phyloP scores from a whole-genome alignment of 2,888 invertebrate species.

The Altica lythri region DNA sequence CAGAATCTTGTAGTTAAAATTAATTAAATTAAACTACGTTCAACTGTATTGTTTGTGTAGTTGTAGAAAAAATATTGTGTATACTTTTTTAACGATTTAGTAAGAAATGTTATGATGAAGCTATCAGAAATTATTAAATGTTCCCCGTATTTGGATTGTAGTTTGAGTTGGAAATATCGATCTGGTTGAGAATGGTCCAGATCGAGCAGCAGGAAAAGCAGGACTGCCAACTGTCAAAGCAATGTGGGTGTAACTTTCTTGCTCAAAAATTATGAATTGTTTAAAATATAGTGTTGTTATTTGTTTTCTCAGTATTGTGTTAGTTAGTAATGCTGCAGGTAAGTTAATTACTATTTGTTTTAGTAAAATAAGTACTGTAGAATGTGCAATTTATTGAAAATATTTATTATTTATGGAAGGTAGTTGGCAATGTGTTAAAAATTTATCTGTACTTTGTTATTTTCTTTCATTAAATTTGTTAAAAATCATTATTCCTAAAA shows the following conservation, averaged over 20 bases:
- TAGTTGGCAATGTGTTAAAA: no score
- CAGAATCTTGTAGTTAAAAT: no score
- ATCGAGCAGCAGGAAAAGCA: conserved; percentile 31
- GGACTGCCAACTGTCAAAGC: conserved; percentile 35
- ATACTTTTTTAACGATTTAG: no score
- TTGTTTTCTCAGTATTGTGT: conserved; percentile 32
- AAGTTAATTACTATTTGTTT: conserved; percentile 23
- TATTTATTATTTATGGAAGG: no score
- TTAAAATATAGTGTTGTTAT: conserved; percentile 30
- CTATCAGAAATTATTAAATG: background rate
- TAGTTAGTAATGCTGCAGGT: conserved; percentile 42
- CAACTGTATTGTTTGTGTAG: no score
- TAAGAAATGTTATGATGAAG: no score
- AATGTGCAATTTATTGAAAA: no score
- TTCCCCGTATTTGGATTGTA: conserved; percentile 2
- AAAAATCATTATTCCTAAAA: no score
- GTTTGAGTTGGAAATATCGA: conserved; percentile 5
- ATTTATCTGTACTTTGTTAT: no score
- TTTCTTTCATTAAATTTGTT: no score
- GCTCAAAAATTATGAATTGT: conserved; percentile 33
- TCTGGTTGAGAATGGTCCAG: conserved; percentile 37
- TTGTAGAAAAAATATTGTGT: no score
- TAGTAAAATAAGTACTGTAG: background rate
- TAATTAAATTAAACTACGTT: no score
- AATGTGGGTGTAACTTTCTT: conserved; percentile 46